Percentiles rank a stretch among this genome's conserved stretches.
Evolutionary conservation across 2,113 vertebrate species (phyloP).

Genomic region (Capreolus pygargus): DNA sequence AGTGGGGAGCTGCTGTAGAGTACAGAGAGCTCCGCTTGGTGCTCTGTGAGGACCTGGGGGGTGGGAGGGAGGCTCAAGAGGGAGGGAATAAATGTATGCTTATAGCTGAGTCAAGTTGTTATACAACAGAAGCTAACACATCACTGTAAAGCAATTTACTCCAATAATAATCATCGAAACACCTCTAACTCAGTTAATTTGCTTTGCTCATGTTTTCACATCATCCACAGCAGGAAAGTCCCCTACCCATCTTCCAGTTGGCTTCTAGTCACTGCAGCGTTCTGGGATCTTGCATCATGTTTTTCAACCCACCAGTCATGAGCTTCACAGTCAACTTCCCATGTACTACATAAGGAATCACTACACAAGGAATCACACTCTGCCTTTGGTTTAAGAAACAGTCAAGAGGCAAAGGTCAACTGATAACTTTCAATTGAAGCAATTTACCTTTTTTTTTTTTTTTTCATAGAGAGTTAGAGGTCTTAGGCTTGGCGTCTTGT

Average conservation of each 20-base stretch:
- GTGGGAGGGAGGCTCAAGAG: not conserved
- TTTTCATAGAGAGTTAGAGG: not conserved
- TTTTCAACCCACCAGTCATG: not conserved
- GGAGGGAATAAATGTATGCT: not conserved
- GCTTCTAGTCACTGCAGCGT: not conserved
- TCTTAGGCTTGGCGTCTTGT: not conserved
- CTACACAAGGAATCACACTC: not conserved
- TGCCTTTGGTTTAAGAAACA: constrained; percentile 14
- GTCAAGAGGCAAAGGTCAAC: not conserved
- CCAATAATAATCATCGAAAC: not conserved
- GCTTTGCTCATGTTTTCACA: not conserved
- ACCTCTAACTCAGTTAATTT: not conserved
- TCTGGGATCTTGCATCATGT: not conserved
- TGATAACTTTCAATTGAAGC: not conserved
- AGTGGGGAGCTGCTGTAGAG: not conserved
- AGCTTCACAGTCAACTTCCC: not conserved
- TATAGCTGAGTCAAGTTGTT: not conserved
- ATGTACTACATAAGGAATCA: not conserved
- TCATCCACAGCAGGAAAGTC: not conserved
- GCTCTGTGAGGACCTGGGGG: not conserved
- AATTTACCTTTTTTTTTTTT: not conserved
- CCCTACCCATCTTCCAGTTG: not conserved
- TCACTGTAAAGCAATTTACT: not conserved
- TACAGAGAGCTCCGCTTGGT: not conserved
- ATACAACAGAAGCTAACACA: not conserved